Evolutionary conservation across 2,888 invertebrate genomes (phyloP), one percentile per base, ranked within the genome.

Genomic region (Drosophila borealis): DNA sequence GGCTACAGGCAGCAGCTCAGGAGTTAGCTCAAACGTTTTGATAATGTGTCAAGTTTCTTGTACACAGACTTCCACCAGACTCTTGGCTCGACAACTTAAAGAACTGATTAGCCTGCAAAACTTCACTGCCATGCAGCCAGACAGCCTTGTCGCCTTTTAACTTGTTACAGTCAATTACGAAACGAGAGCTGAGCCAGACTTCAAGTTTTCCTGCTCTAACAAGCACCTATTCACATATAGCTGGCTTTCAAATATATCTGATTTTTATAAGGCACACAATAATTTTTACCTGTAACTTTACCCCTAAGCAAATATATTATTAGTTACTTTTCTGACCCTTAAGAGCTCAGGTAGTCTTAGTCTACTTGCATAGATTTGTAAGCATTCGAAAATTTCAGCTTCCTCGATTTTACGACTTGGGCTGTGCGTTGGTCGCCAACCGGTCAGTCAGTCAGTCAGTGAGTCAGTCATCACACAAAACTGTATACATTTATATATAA

Each of bases 1-100:
- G 64, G 60, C 59, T 64, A 46, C 39, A 53, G 51, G 25, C 37
- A 42, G 46, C 34, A 44, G 50, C 51, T 41, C 11, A 46, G 17
- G 60, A 57, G 36, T 33, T 59, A 8, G 50, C 62, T 56, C 14
- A 39, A 64, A 66, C 76, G 66, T 65, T 81, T 82, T 67, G 46
- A 76, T 76, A 80, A 76, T 73, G 60, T 63, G 70, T 68, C 80
- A 81, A 80, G 63, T 80, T 78, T 70, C 73, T 48, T 51, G 39
- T 39, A 61, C 64, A 65, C 53, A 53, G 53, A 41, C 51, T 51
- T 29, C 39, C 51, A 21, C 45, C 11, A 14, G 36, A 29, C 65
- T 51, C 57, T 62, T 54, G 48, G 56, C 56, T 49, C 54, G 59
- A 49, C 68, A 72, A 72, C 69, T 59, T 72, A 5, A 64, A 34